Evolutionary conservation across 30 jellyfish, hydroid and myxozoan genomes (phyloP).

Genomic region (Catostylus mosaicus): DNA sequence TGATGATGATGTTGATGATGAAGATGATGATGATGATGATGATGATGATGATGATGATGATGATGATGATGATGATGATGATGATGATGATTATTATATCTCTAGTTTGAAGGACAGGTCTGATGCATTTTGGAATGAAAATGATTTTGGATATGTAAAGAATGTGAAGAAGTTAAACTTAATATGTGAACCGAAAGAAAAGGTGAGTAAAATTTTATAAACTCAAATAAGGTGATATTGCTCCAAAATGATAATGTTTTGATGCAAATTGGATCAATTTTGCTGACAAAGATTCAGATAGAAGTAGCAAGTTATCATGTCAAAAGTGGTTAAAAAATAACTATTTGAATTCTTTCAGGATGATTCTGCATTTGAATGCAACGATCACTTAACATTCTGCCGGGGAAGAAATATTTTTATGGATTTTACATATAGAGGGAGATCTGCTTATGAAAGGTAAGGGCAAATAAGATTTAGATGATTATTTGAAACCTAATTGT

Average conservation of each 20-base stretch:
- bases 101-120: constrained; percentile 46
- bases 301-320: too few species aligned
- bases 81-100: too few species aligned
- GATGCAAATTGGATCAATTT: too few species aligned
- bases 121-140: constrained; percentile 72
- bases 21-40: too few species aligned
- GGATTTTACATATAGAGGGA: constrained; percentile 61
- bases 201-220: constrained; percentile 20
- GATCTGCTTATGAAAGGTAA: constrained; percentile 16
- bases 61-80: too few species aligned
- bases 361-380: constrained; percentile 73
- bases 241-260: too few species aligned
- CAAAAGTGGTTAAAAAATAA: too few species aligned
- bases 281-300: too few species aligned
- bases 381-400: constrained; percentile 56
- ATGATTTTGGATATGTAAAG: constrained; percentile 81
- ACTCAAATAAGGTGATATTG: too few species aligned
- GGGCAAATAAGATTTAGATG: background rate
- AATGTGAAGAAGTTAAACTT: constrained; percentile 29
- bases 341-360: constrained; percentile 57
- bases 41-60: too few species aligned
- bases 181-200: constrained; percentile 51
- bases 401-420: constrained; percentile 51
- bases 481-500: too few species aligned
- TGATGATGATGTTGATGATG: too few species aligned